Evolutionary conservation across 2,888 invertebrate species (phyloP), one percentile per base, ranked within the genome.

Genomic region (Sycophila texana): DNA sequence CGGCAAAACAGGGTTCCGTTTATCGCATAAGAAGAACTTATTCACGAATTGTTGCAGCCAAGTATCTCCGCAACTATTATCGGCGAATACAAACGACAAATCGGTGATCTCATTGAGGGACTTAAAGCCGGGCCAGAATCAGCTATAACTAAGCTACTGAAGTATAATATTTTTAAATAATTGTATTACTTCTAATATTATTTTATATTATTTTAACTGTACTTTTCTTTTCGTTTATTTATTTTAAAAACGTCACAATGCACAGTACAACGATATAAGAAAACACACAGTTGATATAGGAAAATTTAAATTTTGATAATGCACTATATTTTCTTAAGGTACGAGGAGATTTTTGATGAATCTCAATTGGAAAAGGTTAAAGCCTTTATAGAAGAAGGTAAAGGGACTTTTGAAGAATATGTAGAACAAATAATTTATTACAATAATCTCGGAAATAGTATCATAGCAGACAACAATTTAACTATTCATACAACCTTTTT

Each of bases 401-500:
- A 89, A 18, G 92, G 92, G 83, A 92, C 92, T 0, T 94, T 96
- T 81, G 93, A 94, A 51, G 92, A 94, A 57, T 95, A 92, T 86
- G 92, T 93, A 68, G 91, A 90, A 0, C 92, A 92, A 86, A 92
- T 95, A 16, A 90, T 92, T 2, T 91, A 92, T 82, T 95, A 94
- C 85, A 92, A 93, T 30, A 91, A 92, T 39, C 89, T 95, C 22
- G 92, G 93, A 70, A 91, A 92, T 79, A 92, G 92, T 84, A 94
- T 96, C 82, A 93, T 94, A 0, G 80, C 91, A 70, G 85, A 91
- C 84, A 91, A 87, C 61, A 93, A 94, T 82, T 93, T 94, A 82
- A 94, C 95, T 0, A 92, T 95, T 30, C 93, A 94, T 18, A 94
- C 96, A 86, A 97, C 96, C 4, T 93, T 98, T 91, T 98, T 96